Evolutionary conservation across 2,113 vertebrate species (phyloP).

Genomic region (Otis tarda): DNA sequence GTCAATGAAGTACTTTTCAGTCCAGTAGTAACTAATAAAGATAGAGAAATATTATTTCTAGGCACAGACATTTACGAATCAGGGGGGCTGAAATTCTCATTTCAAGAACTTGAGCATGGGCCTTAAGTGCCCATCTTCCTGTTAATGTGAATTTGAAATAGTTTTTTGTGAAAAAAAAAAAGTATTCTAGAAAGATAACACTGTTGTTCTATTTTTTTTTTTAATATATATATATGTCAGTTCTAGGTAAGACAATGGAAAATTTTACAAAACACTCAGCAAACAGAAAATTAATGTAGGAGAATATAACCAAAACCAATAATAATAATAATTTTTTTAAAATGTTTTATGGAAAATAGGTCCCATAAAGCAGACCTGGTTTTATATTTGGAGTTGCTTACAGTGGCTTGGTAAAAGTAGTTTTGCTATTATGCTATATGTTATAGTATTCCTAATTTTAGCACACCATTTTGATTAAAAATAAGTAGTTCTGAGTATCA

Average conservation of each 20-base stretch:
- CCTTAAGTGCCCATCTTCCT: neutral
- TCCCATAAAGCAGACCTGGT: neutral
- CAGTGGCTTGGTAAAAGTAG: neutral
- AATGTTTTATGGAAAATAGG: neutral
- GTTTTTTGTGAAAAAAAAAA: accelerated
- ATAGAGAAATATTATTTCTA: neutral
- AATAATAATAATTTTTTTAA: neutral
- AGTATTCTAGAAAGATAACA: neutral
- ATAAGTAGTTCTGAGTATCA: neutral
- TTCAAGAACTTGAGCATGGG: neutral
- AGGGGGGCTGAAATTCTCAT: neutral
- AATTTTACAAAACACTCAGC: neutral
- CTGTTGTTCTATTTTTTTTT: neutral
- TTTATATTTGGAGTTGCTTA: neutral
- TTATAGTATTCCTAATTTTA: neutral
- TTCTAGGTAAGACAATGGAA: neutral
- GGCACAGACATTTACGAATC: neutral
- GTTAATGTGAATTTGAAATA: neutral
- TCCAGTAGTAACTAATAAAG: neutral
- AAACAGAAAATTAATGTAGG: neutral
- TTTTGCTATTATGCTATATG: neutral
- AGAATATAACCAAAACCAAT: neutral
- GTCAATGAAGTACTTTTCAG: neutral
- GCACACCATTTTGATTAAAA: neutral
- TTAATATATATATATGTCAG: too few relatives aligned